Evolutionary conservation across 2,113 vertebrate species (phyloP), one percentile per base, ranked within the genome.

Genomic region (Tursiops truncatus): DNA sequence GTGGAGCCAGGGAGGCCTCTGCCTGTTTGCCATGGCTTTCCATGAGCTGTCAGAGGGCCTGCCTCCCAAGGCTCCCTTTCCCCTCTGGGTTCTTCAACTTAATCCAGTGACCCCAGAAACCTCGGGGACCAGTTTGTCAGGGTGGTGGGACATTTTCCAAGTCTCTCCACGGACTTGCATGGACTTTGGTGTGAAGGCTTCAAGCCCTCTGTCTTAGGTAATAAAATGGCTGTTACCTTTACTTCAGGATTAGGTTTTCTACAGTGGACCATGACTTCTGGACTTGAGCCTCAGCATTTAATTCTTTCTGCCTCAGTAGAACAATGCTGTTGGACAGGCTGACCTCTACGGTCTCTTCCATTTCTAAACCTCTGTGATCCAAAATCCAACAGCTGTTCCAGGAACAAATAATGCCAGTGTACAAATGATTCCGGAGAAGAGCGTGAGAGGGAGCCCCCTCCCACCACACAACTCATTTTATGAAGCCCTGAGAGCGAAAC

Each of bases 311-410:
- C 15, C 53, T 91, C 70, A 47, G 2, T 3, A 91, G 38, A 44
- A 77, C 13, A n/a, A 77, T 53, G 76, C 56, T 12, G 60, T 38
- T 85, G 6, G 25, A 76, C n/a, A 94, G 58, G 56, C 12, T 25
- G 31, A 73, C 67, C 56, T n/a, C 25, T 56, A 81, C 21, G 13
- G 25, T 74, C 5, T 62, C 63, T 47, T 89, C 41, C 47, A 81
- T 92, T 92, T 85, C 47, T 38, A 91, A 65, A 73, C 4, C 10
- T 73, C 63, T 87, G 25, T 38, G 11, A 91, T 93, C 23, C 60
- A 86, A 95, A 96, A 92, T 44, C 47, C n/a, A 84, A 88, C 25
- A 84, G 50, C 25, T 91, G 11, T 76, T 91, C 41, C 92, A 81
- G 63, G 20, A 91, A 81, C 53, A 92, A 79, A 76, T 76, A 89